Evolutionary conservation across 2,797 vertebrate genomes (phyloP).

Genomic region (Luscinia luscinia): DNA sequence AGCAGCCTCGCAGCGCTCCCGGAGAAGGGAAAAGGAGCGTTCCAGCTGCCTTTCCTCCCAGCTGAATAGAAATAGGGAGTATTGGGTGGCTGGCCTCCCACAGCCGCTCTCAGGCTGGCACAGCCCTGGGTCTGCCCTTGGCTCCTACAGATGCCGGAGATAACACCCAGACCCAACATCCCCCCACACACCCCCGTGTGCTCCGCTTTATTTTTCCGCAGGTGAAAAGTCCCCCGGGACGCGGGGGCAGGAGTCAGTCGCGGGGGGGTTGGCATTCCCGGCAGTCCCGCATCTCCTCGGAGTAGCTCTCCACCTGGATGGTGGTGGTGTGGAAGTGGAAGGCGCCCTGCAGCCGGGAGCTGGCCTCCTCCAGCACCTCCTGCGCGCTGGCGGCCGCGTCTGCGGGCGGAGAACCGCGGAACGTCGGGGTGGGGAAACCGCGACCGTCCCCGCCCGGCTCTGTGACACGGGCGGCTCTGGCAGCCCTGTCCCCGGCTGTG

Average conservation of each 20-base stretch:
- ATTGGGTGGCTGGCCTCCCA: not conserved
- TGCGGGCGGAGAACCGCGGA: not conserved
- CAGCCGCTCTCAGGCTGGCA: fast-evolving
- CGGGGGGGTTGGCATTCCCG: slow-evolving; percentile 76
- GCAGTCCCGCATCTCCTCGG: slow-evolving; percentile 82
- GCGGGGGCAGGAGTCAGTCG: slow-evolving; percentile 40
- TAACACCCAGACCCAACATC: not conserved
- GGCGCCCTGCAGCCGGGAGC: slow-evolving; percentile 67
- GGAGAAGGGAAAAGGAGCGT: fast-evolving
- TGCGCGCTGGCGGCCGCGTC: slow-evolving; percentile 74
- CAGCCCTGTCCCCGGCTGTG: not conserved
- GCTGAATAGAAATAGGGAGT: not conserved
- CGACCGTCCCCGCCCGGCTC: fast-evolving
- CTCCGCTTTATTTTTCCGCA: slow-evolving; percentile 46
- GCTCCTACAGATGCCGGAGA: not conserved
- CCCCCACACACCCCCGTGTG: not conserved
- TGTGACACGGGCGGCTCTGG: not conserved
- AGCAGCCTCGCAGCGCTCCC: fast-evolving
- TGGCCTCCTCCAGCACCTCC: slow-evolving; percentile 80
- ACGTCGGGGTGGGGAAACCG: not conserved
- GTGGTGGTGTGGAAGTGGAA: slow-evolving; percentile 82
- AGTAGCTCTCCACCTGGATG: slow-evolving; percentile 84
- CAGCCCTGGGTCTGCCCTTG: not conserved
- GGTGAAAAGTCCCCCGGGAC: fast-evolving
- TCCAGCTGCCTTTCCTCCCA: not conserved